Conservation (phyloP, 2,888 invertebrate species). For the Cryptocephalus moraei region DNA sequence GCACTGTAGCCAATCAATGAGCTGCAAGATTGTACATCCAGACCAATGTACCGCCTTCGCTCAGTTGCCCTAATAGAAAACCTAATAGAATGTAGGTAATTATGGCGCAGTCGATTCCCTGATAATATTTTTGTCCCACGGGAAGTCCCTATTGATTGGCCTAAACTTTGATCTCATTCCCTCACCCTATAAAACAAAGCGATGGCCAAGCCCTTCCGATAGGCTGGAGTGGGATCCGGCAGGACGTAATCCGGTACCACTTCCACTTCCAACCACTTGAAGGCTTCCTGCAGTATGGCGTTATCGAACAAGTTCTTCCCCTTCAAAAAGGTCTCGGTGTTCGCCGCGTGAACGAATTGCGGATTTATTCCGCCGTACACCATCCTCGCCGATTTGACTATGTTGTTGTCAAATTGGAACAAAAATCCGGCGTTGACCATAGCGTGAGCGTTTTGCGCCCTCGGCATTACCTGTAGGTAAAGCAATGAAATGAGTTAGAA, state of each 20-base stretch:
- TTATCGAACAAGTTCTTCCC: slow-evolving; percentile 37
- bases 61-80: no score
- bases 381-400: slow-evolving; percentile 43
- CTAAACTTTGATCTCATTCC: no score
- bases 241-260: slow-evolving; percentile 51
- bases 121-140: no score
- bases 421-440: slow-evolving; percentile 66
- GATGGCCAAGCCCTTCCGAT: slow-evolving; percentile 59
- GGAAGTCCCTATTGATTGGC: no score
- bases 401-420: slow-evolving; percentile 43
- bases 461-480: slow-evolving; percentile 67
- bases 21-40: no score
- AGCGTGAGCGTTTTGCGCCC: slow-evolving; percentile 65
- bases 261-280: slow-evolving; percentile 44
- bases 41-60: no score
- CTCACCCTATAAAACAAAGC: slow-evolving; percentile 80
- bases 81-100: no score
- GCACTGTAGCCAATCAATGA: no score
- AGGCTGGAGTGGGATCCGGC: slow-evolving; percentile 59
- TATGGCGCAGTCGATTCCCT: no score
- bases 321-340: slow-evolving; percentile 39
- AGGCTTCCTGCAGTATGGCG: slow-evolving; percentile 36
- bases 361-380: slow-evolving; percentile 56
- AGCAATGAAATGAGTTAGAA: no score
- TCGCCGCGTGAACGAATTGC: slow-evolving; percentile 40